Conservation (phyloP, 2,888 invertebrate species). For the Coremacera marginata region DNA sequence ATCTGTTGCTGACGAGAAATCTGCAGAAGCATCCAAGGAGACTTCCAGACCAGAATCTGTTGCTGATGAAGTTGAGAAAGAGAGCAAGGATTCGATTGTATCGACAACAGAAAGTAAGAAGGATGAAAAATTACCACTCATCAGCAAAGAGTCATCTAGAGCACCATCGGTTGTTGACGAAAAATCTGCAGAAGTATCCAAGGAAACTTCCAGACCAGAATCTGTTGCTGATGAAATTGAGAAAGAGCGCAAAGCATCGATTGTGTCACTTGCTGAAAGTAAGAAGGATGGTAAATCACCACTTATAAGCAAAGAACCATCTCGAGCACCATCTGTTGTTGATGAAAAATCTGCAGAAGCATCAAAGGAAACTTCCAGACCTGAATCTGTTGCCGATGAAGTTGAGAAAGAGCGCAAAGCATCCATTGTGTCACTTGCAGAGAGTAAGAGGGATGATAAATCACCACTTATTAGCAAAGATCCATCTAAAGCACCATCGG, state of each 20-base stretch:
- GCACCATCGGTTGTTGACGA: constrained; percentile 41
- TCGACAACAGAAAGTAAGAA: constrained; percentile 41
- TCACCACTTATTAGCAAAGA: constrained; percentile 42
- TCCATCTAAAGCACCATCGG: constrained; percentile 36
- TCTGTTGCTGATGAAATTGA: constrained; percentile 39
- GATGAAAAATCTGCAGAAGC: constrained; percentile 34
- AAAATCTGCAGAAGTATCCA: constrained; percentile 38
- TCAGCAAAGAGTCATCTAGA: constrained; percentile 8
- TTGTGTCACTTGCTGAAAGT: constrained; percentile 42
- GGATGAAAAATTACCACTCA: constrained; percentile 43
- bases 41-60: constrained; percentile 48
- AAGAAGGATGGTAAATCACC: constrained; percentile 32
- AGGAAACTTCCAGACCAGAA: constrained; percentile 32
- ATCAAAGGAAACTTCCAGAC: constrained; percentile 37
- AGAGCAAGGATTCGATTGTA: constrained; percentile 36
- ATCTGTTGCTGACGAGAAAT: constrained; percentile 40
- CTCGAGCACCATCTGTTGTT: constrained; percentile 16
- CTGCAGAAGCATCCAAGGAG: constrained; percentile 46
- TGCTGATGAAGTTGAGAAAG: constrained; percentile 42
- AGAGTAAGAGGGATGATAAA: constrained; percentile 37
- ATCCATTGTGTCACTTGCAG: constrained; percentile 36
- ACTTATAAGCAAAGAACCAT: constrained; percentile 47
- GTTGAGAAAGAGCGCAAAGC: constrained; percentile 2
- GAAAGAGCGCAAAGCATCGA: constrained; percentile 35
- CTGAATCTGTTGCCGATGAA: constrained; percentile 41